Percentiles rank a stretch among this genome's conserved stretches.
Evolutionary conservation across 92 coral and sea anemone species (phyloP).

Genomic region (Actinostola sp.): DNA sequence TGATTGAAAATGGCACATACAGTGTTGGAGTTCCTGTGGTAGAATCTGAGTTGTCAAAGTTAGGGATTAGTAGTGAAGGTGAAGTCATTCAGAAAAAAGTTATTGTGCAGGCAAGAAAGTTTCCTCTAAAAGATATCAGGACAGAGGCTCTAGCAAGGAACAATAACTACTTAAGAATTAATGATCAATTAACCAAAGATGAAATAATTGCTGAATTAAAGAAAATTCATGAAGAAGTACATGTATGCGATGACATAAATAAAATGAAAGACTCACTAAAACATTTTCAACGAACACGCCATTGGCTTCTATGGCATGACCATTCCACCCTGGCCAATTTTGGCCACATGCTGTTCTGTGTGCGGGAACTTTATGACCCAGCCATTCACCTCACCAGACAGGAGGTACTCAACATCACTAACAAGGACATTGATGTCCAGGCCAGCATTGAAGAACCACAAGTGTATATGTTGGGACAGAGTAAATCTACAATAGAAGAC

Average conservation of each 20-base stretch:
- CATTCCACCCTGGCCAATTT: constrained; percentile 29
- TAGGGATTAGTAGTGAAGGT: constrained; percentile 15
- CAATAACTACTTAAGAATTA: constrained; percentile 11
- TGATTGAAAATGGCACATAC: constrained; percentile 24
- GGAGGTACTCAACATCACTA: too few species aligned
- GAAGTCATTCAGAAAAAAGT: constrained; percentile 23
- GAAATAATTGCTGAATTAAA: constrained; percentile 12
- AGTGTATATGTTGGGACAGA: background rate
- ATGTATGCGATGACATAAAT: background rate
- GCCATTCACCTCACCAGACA: constrained; percentile 34
- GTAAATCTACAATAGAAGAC: background rate
- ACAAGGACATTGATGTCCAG: too few species aligned
- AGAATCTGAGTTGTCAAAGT: constrained; percentile 22
- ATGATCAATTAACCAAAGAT: constrained; percentile 16
- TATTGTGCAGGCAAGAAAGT: constrained; percentile 34
- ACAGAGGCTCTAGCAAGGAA: constrained; percentile 36
- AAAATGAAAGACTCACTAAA: constrained; percentile 19
- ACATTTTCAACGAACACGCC: constrained; percentile 20
- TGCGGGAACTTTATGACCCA: constrained; percentile 22
- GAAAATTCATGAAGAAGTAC: constrained; percentile 36
- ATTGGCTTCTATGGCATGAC: constrained; percentile 53
- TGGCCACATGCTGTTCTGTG: constrained; percentile 39
- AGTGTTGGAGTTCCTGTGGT: constrained; percentile 33
- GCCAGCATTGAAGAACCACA: too few species aligned
- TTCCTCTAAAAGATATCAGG: constrained; percentile 39